phyloP scores from a whole-genome alignment of 2,888 invertebrate species.

The Glyphotaelius pellucidus region DNA sequence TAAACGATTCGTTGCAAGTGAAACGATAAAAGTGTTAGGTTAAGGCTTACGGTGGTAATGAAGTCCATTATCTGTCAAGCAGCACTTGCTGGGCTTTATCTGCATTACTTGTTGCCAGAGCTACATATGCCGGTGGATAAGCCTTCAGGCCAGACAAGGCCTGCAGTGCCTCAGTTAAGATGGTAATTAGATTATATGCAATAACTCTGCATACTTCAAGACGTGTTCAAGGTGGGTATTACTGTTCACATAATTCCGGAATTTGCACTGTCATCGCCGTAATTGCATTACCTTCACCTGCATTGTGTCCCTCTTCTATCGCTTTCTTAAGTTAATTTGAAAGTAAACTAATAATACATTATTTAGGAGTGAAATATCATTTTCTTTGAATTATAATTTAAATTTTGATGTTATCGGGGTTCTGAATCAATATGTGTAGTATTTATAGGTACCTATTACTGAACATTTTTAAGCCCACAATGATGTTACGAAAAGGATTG shows the following conservation, averaged over 20 bases:
- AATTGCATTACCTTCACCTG: neutral
- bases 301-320: neutral
- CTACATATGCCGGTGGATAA: neutral
- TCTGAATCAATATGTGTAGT: neutral
- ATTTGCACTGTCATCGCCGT: neutral
- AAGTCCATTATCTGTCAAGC: neutral
- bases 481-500: too few species aligned
- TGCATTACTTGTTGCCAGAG: neutral
- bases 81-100: constrained; percentile 19
- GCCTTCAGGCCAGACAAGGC: neutral
- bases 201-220: constrained; percentile 20
- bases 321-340: neutral
- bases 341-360: neutral
- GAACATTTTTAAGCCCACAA: too few species aligned
- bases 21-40: constrained; percentile 21
- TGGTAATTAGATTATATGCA: constrained; percentile 47
- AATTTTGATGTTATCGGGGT: neutral
- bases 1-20: neutral
- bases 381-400: neutral
- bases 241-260: neutral
- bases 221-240: neutral
- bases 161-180: neutral
- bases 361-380: neutral
- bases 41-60: neutral
- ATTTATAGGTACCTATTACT: too few species aligned